Percentiles rank a stretch among this genome's conserved stretches.
Evolutionary conservation across 2,797 vertebrate species (phyloP).

Genomic region (Nannoperca australis): DNA sequence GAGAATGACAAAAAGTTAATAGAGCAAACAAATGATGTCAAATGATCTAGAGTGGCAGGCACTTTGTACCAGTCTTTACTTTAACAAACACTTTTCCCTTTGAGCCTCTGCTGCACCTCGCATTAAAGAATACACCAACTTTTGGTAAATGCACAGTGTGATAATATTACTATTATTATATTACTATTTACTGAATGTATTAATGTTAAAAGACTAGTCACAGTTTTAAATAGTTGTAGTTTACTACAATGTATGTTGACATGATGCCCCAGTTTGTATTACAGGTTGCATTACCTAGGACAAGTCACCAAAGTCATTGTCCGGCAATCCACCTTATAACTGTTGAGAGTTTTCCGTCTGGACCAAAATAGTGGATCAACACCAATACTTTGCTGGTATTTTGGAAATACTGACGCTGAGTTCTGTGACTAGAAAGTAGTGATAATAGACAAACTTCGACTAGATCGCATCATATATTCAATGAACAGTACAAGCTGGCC

Average conservation of each 20-base stretch:
- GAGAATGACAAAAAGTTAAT: constrained; percentile 70
- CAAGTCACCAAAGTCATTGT: too few relatives aligned
- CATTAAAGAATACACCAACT: constrained; percentile 13
- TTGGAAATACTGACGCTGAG: neutral
- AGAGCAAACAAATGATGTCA: constrained; percentile 75
- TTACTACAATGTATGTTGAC: neutral
- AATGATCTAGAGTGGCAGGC: constrained; percentile 58
- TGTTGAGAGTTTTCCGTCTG: neutral
- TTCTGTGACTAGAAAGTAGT: neutral
- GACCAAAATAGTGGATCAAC: neutral
- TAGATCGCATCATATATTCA: neutral
- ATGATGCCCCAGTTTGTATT: neutral
- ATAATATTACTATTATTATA: neutral
- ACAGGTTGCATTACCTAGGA: too few relatives aligned
- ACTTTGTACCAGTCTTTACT: constrained; percentile 44
- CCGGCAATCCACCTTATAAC: neutral
- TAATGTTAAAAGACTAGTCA: neutral
- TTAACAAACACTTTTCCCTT: constrained; percentile 29
- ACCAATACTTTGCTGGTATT: neutral
- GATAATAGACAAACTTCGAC: neutral
- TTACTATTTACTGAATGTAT: constrained; percentile 1
- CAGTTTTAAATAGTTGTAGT: constrained; percentile 1
- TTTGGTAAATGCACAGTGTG: constrained; percentile 18
- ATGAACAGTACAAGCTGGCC: neutral
- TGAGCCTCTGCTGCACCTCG: neutral